phyloP scores from a whole-genome alignment of 2,888 invertebrate species.

The Leucophenga maculata region DNA sequence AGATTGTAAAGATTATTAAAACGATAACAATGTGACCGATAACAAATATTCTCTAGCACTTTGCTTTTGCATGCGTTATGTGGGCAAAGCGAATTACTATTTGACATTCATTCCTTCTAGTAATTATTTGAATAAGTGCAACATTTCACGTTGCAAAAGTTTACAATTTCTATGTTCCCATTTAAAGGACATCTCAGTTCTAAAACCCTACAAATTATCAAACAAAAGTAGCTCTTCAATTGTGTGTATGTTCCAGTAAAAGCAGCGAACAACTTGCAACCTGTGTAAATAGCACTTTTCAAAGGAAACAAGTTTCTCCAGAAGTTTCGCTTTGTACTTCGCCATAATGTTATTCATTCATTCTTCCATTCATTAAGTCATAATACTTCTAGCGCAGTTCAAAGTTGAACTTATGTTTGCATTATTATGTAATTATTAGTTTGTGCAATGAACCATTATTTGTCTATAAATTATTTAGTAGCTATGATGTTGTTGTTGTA shows the following conservation, averaged over 20 bases:
- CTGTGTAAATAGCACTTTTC: neutral
- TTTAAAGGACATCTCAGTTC: no score
- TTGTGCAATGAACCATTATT: slow-evolving; percentile 57
- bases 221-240: neutral
- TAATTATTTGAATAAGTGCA: no score
- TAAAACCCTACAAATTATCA: no score
- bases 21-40: no score
- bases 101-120: no score
- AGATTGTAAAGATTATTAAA: slow-evolving; percentile 26
- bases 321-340: neutral
- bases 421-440: slow-evolving; percentile 62
- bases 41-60: no score
- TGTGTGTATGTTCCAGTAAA: neutral
- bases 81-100: no score
- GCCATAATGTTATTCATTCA: neutral
- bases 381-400: slow-evolving; percentile 26
- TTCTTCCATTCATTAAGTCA: neutral
- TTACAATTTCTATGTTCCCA: neutral
- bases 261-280: neutral
- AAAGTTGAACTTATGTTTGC: slow-evolving; percentile 45
- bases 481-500: no score
- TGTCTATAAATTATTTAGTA: slow-evolving; percentile 53
- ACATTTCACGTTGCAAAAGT: neutral
- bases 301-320: no score
- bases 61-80: no score